phyloP scores from a whole-genome alignment of 2,797 vertebrate genomes.

The Parauchenoglanis punctatus region DNA sequence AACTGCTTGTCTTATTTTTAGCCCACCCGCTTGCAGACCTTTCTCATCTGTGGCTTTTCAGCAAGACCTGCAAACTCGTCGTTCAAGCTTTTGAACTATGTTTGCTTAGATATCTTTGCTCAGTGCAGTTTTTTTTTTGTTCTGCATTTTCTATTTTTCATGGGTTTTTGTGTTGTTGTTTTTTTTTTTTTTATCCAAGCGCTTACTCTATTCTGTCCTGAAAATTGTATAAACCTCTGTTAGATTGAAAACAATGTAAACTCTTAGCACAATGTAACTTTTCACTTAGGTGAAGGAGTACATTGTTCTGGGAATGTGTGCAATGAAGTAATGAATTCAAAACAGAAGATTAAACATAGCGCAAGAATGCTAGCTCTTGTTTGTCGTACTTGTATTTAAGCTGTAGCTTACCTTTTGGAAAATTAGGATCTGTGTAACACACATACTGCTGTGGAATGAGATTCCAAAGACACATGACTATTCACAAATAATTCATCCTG shows the following conservation, averaged over 20 bases:
- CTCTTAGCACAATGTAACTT: constrained; percentile 18
- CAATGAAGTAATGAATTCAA: not conserved
- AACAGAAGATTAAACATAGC: constrained; percentile 14
- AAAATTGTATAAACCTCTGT: constrained; percentile 7
- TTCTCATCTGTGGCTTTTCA: constrained; percentile 57
- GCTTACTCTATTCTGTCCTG: constrained; percentile 5
- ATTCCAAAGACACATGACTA: not conserved
- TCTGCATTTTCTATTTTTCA: constrained; percentile 21
- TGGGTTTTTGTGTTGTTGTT: too few relatives aligned
- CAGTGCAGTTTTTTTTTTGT: constrained; percentile 9
- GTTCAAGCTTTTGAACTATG: constrained; percentile 46
- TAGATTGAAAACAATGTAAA: constrained; percentile 18
- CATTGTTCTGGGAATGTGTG: not conserved
- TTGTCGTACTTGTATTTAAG: not conserved
- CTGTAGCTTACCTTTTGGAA: constrained; percentile 6
- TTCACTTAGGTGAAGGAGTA: not conserved
- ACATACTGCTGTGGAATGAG: not conserved
- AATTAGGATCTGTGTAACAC: not conserved
- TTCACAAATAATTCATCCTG: not conserved
- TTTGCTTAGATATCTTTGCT: constrained; percentile 35
- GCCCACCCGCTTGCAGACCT: constrained; percentile 52
- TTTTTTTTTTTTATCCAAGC: not conserved
- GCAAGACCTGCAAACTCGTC: constrained; percentile 50
- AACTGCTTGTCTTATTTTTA: constrained; percentile 56
- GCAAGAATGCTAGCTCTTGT: not conserved